Percentiles rank a stretch among this genome's conserved stretches.
Evolutionary conservation across 2,113 vertebrate genomes (phyloP).

Genomic region (Leucosticte australis): DNA sequence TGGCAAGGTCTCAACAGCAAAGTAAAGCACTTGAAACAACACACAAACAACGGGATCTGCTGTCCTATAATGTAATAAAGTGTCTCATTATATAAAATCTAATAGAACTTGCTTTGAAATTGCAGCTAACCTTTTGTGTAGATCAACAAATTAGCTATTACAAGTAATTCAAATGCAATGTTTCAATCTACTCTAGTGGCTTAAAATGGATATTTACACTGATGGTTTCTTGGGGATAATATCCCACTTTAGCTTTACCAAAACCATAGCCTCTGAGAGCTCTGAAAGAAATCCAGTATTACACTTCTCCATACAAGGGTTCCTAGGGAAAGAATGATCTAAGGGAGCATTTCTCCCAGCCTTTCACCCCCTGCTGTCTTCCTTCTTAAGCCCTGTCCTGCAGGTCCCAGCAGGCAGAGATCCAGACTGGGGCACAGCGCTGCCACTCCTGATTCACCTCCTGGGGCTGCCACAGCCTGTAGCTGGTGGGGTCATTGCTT

Average conservation of each 20-base stretch:
- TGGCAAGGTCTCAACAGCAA: neutral
- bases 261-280: neutral
- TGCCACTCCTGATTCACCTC: neutral
- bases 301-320: neutral
- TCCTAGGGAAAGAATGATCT: neutral
- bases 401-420: neutral
- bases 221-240: neutral
- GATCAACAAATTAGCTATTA: neutral
- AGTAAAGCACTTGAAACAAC: neutral
- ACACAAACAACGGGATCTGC: neutral
- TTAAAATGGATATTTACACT: neutral
- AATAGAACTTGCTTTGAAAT: neutral
- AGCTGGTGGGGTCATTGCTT: neutral
- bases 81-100: constrained; percentile 9
- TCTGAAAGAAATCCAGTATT: neutral
- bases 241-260: neutral
- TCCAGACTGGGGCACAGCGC: rapidly evolving
- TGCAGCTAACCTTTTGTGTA: neutral
- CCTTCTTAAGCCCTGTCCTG: neutral
- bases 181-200: neutral
- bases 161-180: neutral
- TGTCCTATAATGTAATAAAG: neutral
- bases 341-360: neutral
- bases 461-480: rapidly evolving
- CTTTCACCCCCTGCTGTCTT: neutral